Percentiles rank a stretch among this genome's conserved stretches.
Evolutionary conservation across 2,113 vertebrate species (phyloP).

Genomic region (Notarius quadriscutis): DNA sequence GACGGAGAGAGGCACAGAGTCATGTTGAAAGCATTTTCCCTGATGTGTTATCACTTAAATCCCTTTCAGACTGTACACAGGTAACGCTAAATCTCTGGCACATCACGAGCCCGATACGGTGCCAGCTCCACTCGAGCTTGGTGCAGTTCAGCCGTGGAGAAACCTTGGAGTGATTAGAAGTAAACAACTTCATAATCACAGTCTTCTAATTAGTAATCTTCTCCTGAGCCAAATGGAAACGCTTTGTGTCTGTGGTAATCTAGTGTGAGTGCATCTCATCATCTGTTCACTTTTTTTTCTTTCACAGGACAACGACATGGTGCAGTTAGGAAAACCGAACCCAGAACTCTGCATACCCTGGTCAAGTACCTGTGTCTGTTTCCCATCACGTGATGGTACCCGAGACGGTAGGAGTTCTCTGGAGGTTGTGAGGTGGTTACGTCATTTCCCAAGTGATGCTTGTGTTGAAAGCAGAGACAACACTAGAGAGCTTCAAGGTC

Average conservation of each 20-base stretch:
- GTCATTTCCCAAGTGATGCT: background rate
- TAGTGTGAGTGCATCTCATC: slow-evolving; percentile 13
- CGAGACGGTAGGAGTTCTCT: background rate
- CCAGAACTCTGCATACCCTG: background rate
- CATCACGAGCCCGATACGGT: slow-evolving; percentile 19
- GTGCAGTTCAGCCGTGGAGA: slow-evolving; percentile 30
- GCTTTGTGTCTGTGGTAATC: slow-evolving; percentile 38
- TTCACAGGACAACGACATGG: background rate
- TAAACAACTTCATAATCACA: slow-evolving; percentile 42
- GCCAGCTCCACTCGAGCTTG: slow-evolving; percentile 15
- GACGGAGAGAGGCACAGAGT: slow-evolving; percentile 19
- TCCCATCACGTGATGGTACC: background rate
- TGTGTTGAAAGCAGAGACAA: background rate
- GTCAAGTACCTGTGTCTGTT: background rate
- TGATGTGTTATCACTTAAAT: slow-evolving; percentile 53
- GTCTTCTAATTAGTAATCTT: slow-evolving; percentile 32
- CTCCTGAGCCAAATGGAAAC: slow-evolving; percentile 40
- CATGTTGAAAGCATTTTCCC: slow-evolving; percentile 53
- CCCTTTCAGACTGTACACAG: slow-evolving; percentile 38
- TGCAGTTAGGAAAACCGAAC: background rate
- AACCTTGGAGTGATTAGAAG: slow-evolving; percentile 33
- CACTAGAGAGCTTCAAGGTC: background rate
- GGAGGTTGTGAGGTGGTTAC: slow-evolving; percentile 1
- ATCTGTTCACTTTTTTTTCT: slow-evolving; percentile 25
- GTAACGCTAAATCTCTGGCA: slow-evolving; percentile 42